Evolutionary conservation across 2,888 invertebrate genomes (phyloP).

Genomic region (Cephalotes varians): DNA sequence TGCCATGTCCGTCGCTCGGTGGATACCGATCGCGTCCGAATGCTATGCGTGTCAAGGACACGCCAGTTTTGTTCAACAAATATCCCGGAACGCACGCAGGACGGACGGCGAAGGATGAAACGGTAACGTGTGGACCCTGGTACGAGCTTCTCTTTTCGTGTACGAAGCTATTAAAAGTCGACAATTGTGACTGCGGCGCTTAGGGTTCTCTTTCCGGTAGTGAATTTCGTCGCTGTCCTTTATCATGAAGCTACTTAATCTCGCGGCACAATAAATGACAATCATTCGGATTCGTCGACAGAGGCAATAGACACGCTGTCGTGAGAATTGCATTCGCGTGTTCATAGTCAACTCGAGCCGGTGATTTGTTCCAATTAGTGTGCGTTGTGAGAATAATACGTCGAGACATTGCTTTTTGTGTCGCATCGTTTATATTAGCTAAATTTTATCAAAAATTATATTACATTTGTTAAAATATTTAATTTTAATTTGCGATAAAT

Average conservation of each 20-base stretch:
- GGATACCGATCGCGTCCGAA: conserved; percentile 32
- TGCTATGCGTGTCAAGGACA: conserved; percentile 69
- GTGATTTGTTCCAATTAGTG: conserved; percentile 24
- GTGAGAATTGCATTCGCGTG: conserved; percentile 15
- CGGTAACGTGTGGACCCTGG: conserved; percentile 67
- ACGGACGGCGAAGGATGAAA: conserved; percentile 15
- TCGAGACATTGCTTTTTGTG: not conserved
- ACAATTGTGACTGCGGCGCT: conserved; percentile 58
- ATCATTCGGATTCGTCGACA: conserved; percentile 27
- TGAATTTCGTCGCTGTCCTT: conserved; percentile 14
- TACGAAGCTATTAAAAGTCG: conserved; percentile 73
- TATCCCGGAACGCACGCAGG: conserved; percentile 56
- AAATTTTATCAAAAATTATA: not conserved
- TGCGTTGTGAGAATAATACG: conserved; percentile 5
- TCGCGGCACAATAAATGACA: conserved; percentile 29
- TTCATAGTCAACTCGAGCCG: not conserved
- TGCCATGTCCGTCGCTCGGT: not conserved
- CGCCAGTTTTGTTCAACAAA: conserved; percentile 41
- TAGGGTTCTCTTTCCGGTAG: conserved; percentile 37
- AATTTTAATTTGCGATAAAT: not conserved
- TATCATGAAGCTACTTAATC: conserved; percentile 47
- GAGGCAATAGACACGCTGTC: conserved; percentile 30
- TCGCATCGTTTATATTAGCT: not conserved
- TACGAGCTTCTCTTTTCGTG: conserved; percentile 67
- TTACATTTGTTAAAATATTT: not conserved